Conservation (phyloP, 1,140 invertebrate genomes). For the Diachasmimorpha longicaudata region DNA sequence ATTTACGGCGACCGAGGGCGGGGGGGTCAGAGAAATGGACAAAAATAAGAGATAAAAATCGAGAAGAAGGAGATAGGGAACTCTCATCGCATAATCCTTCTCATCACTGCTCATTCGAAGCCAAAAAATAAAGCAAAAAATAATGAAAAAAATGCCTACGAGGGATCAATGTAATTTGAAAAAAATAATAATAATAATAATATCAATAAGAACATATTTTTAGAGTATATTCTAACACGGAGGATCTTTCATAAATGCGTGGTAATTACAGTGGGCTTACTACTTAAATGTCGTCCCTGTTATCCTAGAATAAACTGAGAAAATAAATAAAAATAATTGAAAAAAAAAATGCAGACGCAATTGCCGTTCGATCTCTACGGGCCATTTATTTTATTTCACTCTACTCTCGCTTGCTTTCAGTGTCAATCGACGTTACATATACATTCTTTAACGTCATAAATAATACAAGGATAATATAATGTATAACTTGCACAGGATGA, state of each 20-base stretch:
- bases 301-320: slow-evolving; percentile 1
- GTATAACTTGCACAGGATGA: slow-evolving; percentile 17
- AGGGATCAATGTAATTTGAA: slow-evolving; percentile 57
- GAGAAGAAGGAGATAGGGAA: background rate
- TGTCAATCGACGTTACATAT: slow-evolving; percentile 15
- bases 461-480: slow-evolving; percentile 16
- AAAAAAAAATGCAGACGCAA: background rate
- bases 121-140: slow-evolving; percentile 41
- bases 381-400: slow-evolving; percentile 9
- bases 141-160: slow-evolving; percentile 42
- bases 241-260: slow-evolving; percentile 17
- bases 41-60: background rate
- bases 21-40: background rate
- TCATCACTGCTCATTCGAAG: slow-evolving; percentile 51
- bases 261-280: slow-evolving; percentile 19
- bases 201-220: slow-evolving; percentile 61
- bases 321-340: background rate
- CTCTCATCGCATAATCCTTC: slow-evolving; percentile 30
- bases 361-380: slow-evolving; percentile 21
- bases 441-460: background rate
- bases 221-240: slow-evolving; percentile 53
- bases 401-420: slow-evolving; percentile 14
- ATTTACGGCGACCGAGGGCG: background rate
- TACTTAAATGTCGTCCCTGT: slow-evolving; percentile 14
- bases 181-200: slow-evolving; percentile 33